Percentiles rank a stretch among this genome's conserved stretches.
phyloP scores from a whole-genome alignment of 2,797 vertebrate species.

The Channallabes apus region DNA sequence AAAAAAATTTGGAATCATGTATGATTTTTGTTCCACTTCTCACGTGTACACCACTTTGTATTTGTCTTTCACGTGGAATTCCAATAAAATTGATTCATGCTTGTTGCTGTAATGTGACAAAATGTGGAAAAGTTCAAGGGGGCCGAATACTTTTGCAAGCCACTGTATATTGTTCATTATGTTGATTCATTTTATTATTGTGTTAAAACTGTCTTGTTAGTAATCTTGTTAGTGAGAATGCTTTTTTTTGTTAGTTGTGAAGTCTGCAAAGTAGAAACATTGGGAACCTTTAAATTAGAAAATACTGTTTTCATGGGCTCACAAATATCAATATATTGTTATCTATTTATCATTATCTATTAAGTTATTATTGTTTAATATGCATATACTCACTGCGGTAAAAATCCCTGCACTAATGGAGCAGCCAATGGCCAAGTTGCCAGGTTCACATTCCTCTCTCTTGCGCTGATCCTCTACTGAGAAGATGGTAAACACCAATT shows the following conservation, averaged over 20 bases:
- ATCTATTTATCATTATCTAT: too few relatives aligned
- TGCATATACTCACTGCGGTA: conserved; percentile 70
- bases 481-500: conserved; percentile 82
- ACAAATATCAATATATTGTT: too few relatives aligned
- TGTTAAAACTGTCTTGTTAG: not conserved
- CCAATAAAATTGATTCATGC: too few relatives aligned
- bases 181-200: not conserved
- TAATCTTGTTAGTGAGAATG: not conserved
- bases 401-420: conserved; percentile 76
- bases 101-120: too few relatives aligned
- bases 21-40: too few relatives aligned
- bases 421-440: conserved; percentile 79
- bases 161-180: too few relatives aligned
- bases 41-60: too few relatives aligned
- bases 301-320: not conserved
- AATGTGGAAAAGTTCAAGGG: too few relatives aligned
- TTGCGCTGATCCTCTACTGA: conserved; percentile 68
- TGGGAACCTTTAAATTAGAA: not conserved
- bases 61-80: too few relatives aligned
- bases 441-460: conserved; percentile 70
- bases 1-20: too few relatives aligned
- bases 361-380: not conserved
- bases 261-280: not conserved
- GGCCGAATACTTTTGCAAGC: too few relatives aligned
- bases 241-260: not conserved